phyloP scores from a whole-genome alignment of 2,888 invertebrate species.

The Cosmia trapezina region DNA sequence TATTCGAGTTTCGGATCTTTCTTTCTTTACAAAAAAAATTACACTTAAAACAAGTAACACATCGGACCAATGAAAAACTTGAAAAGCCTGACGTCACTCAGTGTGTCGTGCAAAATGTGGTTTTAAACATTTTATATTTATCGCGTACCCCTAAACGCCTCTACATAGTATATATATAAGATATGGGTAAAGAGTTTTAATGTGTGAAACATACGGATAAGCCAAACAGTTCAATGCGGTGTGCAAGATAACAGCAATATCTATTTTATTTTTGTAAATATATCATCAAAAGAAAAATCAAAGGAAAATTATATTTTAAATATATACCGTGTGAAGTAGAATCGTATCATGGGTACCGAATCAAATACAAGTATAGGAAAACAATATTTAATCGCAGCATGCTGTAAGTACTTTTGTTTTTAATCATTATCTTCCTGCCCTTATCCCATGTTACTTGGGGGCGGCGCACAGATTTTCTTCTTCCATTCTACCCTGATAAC shows the following conservation, averaged over 20 bases:
- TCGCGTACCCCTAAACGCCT: not conserved
- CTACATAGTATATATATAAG: not conserved
- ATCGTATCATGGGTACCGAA: not conserved
- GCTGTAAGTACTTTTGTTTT: not conserved
- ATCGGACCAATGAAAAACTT: not conserved
- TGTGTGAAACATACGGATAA: not conserved
- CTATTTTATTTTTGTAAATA: not conserved
- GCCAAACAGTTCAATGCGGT: not conserved
- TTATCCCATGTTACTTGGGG: too few relatives aligned
- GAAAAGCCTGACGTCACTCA: not conserved
- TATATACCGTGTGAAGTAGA: not conserved
- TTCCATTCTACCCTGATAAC: too few relatives aligned
- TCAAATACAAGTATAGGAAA: not conserved
- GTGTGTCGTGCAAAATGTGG: not conserved
- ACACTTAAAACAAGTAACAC: not conserved
- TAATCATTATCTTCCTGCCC: not conserved
- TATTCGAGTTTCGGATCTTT: not conserved
- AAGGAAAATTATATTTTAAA: not conserved
- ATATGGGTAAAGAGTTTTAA: not conserved
- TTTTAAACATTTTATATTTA: not conserved
- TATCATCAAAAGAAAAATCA: not conserved
- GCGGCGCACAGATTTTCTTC: too few relatives aligned
- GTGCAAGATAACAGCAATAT: not conserved
- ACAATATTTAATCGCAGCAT: slow-evolving; percentile 7
- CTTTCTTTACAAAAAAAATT: not conserved